phyloP scores from a whole-genome alignment of 2,888 invertebrate species.

The Megamerina dolium region DNA sequence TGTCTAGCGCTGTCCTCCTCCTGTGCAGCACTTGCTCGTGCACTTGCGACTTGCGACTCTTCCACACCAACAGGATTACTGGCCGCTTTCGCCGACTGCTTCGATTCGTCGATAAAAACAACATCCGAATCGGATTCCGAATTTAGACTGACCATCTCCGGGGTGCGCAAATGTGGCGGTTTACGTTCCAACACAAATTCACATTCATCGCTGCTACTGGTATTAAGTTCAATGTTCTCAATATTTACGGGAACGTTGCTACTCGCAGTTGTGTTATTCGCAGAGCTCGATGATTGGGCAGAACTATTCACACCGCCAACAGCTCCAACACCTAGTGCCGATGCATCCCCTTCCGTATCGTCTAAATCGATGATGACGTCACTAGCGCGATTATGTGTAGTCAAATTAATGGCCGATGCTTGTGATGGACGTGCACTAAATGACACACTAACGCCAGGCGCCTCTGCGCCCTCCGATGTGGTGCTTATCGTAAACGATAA shows the following conservation, averaged over 20 bases:
- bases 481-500: constrained; percentile 35
- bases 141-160: constrained; percentile 45
- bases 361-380: constrained; percentile 37
- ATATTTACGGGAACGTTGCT: constrained; percentile 26
- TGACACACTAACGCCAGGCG: constrained; percentile 29
- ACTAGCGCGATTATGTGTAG: constrained; percentile 40
- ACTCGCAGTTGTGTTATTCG: constrained; percentile 5
- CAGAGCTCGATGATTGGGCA: not conserved
- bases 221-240: constrained; percentile 39
- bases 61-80: not conserved
- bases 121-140: constrained; percentile 48
- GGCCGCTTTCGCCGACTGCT: constrained; percentile 11
- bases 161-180: constrained; percentile 49
- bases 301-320: constrained; percentile 22
- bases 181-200: constrained; percentile 47
- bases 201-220: constrained; percentile 44
- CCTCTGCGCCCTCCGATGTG: constrained; percentile 34
- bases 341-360: constrained; percentile 24
- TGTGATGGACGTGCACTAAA: constrained; percentile 25
- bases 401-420: constrained; percentile 43
- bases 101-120: constrained; percentile 41
- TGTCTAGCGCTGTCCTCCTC: not conserved
- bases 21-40: too few species aligned
- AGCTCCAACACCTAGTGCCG: constrained; percentile 6
- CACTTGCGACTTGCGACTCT: not conserved